Base-by-base conservation (phyloP, 1,140 invertebrate species). In the Cydia splendana region DNA sequence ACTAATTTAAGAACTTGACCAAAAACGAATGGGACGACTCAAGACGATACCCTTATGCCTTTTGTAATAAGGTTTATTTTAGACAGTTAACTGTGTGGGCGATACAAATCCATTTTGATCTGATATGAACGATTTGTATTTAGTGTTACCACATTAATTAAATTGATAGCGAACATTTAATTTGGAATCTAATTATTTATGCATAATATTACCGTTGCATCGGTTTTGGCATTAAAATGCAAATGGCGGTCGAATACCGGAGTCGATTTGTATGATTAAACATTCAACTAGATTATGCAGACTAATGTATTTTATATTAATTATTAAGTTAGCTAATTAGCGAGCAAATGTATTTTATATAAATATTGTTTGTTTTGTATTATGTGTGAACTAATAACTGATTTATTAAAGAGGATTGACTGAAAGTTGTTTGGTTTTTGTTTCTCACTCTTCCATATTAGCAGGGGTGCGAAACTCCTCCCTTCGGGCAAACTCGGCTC, bases 331-430 rank as follows among this genome's bases (percentile, higher is more conserved):
- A 62, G 57, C 20, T 62, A 24, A 62, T 62, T 62, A 62, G 9
- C 57, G 9, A 62, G 7, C 57, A 42, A 71, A 38, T 71, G 67
- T 71, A 38, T 71, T 71, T 18, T 71, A 18, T 71, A 71, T 34
- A 6, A 38, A 71, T 42, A 18, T 71, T 71, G 67, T 71, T 38
- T 71, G 45, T 38, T 71, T 71, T 71, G n/a, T 38, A 71, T 18
- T n/a, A 28, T 71, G 67, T 71, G 67, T 71, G 38, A 71, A 62
- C 4, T 65, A 65, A 18, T 65, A 71, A 62, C 24, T 71, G 67
- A 10, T 38, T 42, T 18, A 38, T 71, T 45, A 42, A 71, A 71
- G n/a, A 38, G n/a, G 38, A n/a, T 42, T 71, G 67, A 71, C 67
- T 71, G n/a, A n/a, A 67, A 3, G 12, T 30, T 1, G 2, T 67